These are phyloP conservation scores for Strigamia maritima DNA, from an alignment of 2,888 invertebrate species.

Conservation along the genomic window DNA sequence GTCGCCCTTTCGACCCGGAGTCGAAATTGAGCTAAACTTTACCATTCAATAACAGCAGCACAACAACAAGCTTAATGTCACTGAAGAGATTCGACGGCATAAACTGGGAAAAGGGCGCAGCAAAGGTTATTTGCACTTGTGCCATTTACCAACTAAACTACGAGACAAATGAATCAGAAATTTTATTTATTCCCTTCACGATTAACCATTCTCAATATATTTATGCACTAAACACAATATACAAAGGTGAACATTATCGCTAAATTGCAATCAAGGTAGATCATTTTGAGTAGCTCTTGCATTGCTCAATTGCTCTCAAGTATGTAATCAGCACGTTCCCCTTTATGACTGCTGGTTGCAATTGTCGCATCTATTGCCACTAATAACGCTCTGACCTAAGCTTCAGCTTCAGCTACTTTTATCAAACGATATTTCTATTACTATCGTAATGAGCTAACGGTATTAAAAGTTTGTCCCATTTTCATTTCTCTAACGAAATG, in stretches of 20 bases:
- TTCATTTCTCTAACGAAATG: neutral
- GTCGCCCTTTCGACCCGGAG: neutral
- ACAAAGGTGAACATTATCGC: neutral
- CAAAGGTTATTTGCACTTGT: neutral
- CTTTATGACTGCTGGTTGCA: neutral
- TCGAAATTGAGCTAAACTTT: constrained; percentile 4
- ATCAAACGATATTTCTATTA: neutral
- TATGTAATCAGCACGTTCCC: constrained; percentile 4
- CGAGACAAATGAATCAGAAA: neutral
- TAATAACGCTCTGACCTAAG: neutral
- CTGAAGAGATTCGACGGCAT: neutral
- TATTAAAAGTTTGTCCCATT: neutral
- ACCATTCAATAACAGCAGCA: neutral
- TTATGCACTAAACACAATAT: neutral
- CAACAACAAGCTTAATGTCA: neutral
- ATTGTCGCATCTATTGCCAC: neutral
- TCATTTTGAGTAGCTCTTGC: neutral
- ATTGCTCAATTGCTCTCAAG: neutral
- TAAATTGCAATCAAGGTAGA: neutral
- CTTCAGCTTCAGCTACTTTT: neutral
- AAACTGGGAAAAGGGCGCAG: neutral
- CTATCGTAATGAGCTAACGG: neutral
- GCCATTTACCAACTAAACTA: neutral
- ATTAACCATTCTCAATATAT: constrained; percentile 4
- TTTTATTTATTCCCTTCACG: constrained; percentile 4